Base-by-base conservation (phyloP, 2,888 invertebrate genomes). In the Campoplex nolae region DNA sequence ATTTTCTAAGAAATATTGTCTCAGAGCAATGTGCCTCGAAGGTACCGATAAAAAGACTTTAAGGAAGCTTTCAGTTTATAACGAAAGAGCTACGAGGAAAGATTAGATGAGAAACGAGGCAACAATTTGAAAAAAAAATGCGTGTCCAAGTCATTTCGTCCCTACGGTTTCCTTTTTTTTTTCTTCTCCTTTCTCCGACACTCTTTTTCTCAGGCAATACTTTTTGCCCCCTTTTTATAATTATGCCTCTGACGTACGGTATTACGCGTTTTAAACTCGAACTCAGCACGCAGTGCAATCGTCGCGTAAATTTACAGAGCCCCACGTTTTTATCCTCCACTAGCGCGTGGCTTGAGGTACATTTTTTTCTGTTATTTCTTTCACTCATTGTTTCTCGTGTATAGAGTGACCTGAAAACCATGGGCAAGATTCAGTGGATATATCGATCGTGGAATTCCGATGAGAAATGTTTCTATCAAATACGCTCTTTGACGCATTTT, bases 301-400 rank as follows among this genome's bases (percentile, higher is more conserved):
- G 68, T 42, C 54, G 54, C 42, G 42, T 54, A 76, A 76, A 83
- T 62, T 74, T 79, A 74, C n/a, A 16, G 45, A n/a, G 28, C 35
- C 51, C 62, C 45, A 38, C 67, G 68, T 56, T 78, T 81, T 32
- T 68, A 74, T 65, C 54, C 58, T 76, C 28, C 35, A 23, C 38
- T 28, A 58, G 62, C 32, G 56, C 86, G 79, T 75, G 75, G 68
- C 79, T 86, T 28, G 79, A 56, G 70, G 56, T 78, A 67, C 76
- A 32, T 62, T 80, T 65, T 71, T 77, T 68, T 48, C 38, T 56
- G 18, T 70, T 65, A 13, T 77, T 77, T 77, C 67, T 82, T 32
- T 11, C 45, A n/a, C n/a, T 51, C 38, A 38, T 42, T 74, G 23
- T 74, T 51, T 32, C 28, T n/a, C 58, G 38, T 58, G 56, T 54